Base-by-base conservation (phyloP, 1,140 invertebrate genomes). In the Formica exsecta region DNA sequence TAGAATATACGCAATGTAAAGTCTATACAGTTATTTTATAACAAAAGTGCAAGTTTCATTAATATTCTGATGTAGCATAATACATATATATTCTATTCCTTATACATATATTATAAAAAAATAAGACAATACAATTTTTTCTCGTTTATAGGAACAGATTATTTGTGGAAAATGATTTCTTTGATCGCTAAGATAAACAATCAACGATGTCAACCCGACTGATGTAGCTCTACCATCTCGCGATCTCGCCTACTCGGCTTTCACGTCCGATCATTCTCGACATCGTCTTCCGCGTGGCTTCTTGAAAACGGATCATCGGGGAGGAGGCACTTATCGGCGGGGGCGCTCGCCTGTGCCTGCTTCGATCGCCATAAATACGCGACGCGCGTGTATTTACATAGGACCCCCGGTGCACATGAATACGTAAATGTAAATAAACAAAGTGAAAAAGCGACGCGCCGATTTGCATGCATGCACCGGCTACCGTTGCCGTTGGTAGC, bases 341-440 rank as follows among this genome's bases (percentile, higher is more conserved):
- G 32, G 64, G 65, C 76, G 65, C 19, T 41, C 16, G 48, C 13
- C 13, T 51, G 4, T 9, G 13, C 54, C 70, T 32, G 32, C 36
- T 19, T 19, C 13, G 5, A n/a, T 41, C 59, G 66, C 36, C 68
- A 57, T 86, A 86, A 86, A 83, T 48, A 48, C 25, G 65, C 66
- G 85, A 86, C 4, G 65, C 66, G 77, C 66, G 77, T 41, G 64
- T 86, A 86, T 86, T 86, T 86, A 83, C 85, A 66, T 71, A 86
- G 85, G 29, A 22, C n/a, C 48, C 16, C 48, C 48, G 16, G 48
- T 51, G 36, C 3, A 38, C 79, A 86, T 86, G 79, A 86, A 86
- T 86, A 74, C 59, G 36, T 38, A 86, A 86, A 86, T 70, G 44
- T 64, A 86, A 86, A 71, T 86, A 86, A 84, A 86, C n/a, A 83